Evolutionary conservation across 2,797 vertebrate species (phyloP).

Genomic region (Pterois miles): DNA sequence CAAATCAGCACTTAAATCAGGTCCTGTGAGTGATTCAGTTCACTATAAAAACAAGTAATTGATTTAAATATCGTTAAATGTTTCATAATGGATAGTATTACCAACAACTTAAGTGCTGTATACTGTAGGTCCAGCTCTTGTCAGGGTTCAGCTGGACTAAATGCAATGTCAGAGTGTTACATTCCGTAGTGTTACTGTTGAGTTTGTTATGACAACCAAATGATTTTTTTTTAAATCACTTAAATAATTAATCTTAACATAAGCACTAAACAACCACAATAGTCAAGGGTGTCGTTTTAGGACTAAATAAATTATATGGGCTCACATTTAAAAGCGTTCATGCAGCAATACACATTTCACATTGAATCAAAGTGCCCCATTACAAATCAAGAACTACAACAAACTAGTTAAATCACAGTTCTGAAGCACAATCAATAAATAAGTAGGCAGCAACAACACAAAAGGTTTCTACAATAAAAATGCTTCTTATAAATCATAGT

Average conservation of each 20-base stretch:
- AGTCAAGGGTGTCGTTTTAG: slow-evolving; percentile 61
- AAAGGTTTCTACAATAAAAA: slow-evolving; percentile 90
- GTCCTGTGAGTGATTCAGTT: slow-evolving; percentile 44
- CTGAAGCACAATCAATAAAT: slow-evolving; percentile 70
- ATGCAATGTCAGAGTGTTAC: slow-evolving; percentile 27
- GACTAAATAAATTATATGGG: slow-evolving; percentile 73
- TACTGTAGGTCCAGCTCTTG: slow-evolving; percentile 19
- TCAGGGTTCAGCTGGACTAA: slow-evolving; percentile 18
- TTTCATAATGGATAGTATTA: slow-evolving; percentile 25
- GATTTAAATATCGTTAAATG: slow-evolving; percentile 42
- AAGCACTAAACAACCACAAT: slow-evolving; percentile 75
- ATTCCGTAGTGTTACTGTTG: slow-evolving; percentile 55
- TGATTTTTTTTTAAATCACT: slow-evolving; percentile 36
- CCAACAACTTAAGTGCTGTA: slow-evolving; percentile 32
- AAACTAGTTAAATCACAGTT: slow-evolving; percentile 90
- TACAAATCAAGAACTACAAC: slow-evolving; percentile 94
- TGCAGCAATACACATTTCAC: slow-evolving; percentile 87
- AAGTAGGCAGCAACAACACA: slow-evolving; percentile 84
- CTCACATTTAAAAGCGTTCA: slow-evolving; percentile 80
- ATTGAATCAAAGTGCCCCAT: slow-evolving; percentile 95
- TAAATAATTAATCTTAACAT: slow-evolving; percentile 60
- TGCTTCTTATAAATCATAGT: slow-evolving; percentile 95
- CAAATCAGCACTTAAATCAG: slow-evolving; percentile 48
- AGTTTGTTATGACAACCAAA: slow-evolving; percentile 42
- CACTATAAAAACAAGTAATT: slow-evolving; percentile 32